Conservation (phyloP, 2,113 vertebrate species). For the Xiphorhynchus elegans region DNA sequence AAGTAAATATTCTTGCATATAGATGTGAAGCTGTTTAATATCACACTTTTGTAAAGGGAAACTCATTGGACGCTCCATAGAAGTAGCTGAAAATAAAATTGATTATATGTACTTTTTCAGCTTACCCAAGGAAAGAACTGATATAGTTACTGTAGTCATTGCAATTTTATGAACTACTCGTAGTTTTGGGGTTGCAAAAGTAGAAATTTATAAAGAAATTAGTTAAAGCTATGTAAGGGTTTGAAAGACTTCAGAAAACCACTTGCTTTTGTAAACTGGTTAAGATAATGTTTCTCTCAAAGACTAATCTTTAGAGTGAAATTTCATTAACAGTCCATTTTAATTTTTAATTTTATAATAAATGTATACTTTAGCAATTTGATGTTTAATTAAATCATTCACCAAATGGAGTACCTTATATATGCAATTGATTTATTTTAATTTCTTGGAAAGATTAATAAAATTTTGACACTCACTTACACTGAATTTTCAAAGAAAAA, state of each 20-base stretch:
- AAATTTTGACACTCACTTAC: neutral
- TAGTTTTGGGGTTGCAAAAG: neutral
- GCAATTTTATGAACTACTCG: neutral
- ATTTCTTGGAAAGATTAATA: neutral
- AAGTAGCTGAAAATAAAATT: neutral
- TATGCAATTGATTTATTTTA: neutral
- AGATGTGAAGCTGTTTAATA: neutral
- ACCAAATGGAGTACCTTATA: neutral
- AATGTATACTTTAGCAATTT: neutral
- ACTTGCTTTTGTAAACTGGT: neutral
- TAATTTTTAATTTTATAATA: neutral
- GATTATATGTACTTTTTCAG: neutral
- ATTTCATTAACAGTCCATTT: neutral
- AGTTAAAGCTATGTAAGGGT: neutral
- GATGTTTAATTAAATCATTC: neutral
- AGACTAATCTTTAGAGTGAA: neutral
- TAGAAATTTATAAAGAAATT: neutral
- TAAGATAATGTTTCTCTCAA: neutral
- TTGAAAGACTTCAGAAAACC: neutral
- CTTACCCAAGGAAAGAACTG: neutral
- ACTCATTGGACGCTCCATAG: neutral
- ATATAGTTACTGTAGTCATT: neutral
- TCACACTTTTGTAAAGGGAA: neutral
- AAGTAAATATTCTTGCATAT: neutral
- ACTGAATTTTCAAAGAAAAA: neutral